Conservation (phyloP, 2,797 vertebrate species). For the Lates japonicus region DNA sequence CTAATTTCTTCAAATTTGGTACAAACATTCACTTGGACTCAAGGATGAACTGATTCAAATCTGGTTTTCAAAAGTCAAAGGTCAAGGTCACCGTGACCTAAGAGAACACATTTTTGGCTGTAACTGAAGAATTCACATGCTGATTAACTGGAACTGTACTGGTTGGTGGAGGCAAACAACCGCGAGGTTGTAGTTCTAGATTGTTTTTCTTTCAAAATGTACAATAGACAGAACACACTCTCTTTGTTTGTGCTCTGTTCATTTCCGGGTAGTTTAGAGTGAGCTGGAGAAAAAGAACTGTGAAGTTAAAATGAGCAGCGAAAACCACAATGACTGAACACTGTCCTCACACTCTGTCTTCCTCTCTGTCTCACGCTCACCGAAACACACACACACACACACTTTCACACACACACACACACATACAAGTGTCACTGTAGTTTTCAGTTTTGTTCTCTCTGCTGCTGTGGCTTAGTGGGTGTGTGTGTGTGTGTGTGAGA, state of each 20-base stretch:
- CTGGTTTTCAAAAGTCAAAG: no score
- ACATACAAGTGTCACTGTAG: background rate
- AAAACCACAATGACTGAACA: background rate
- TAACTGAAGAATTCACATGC: no score
- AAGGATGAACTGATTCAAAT: no score
- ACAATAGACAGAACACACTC: background rate
- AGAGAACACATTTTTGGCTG: no score
- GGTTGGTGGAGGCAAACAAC: no score
- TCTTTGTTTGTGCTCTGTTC: no score
- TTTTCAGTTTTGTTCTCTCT: slow-evolving; percentile 1
- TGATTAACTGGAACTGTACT: no score
- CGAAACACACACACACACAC: background rate
- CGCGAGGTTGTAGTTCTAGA: no score
- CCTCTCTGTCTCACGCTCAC: background rate
- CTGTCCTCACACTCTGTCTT: background rate
- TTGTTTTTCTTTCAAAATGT: no score
- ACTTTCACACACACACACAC: background rate
- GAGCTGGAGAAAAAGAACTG: background rate
- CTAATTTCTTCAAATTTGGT: no score
- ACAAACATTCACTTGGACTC: no score
- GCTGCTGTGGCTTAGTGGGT: slow-evolving; percentile 6
- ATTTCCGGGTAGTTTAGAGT: background rate
- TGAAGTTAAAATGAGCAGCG: background rate
- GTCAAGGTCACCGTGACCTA: no score
- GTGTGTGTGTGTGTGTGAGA: background rate